These are phyloP conservation scores for Acomys russatus DNA, from an alignment of 2,797 vertebrate genomes.

Conservation along the genomic window DNA sequence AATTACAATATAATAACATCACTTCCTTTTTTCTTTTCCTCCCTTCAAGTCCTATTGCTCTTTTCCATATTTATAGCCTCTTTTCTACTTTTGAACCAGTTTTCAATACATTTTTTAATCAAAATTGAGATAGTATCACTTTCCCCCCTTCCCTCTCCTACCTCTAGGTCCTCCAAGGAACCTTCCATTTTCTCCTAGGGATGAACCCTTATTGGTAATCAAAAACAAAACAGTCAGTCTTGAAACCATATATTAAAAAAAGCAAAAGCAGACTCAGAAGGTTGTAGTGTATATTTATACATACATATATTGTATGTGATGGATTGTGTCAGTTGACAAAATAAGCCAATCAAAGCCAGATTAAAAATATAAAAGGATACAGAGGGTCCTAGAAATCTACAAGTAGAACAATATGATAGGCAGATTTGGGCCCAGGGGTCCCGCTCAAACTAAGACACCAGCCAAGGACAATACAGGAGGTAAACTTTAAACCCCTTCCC, in stretches of 20 bases:
- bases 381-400: too few species aligned
- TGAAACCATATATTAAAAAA: neutral
- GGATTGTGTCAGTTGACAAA: too few species aligned
- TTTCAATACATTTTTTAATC: neutral
- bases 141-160: neutral
- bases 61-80: neutral
- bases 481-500: too few species aligned
- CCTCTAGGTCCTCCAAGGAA: neutral
- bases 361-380: too few species aligned
- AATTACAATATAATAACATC: neutral
- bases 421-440: too few species aligned
- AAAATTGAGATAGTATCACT: neutral
- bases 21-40: neutral
- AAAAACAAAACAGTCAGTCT: neutral
- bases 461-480: too few species aligned
- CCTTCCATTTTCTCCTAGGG: neutral
- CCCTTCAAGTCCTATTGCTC: neutral
- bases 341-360: too few species aligned
- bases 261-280: neutral
- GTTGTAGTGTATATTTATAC: neutral
- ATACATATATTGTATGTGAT: neutral
- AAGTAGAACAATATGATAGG: too few species aligned
- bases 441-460: too few species aligned
- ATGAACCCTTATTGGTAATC: neutral
- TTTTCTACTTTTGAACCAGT: neutral